Evolutionary conservation across 2,888 invertebrate species (phyloP).

Genomic region (Melieria omissa): DNA sequence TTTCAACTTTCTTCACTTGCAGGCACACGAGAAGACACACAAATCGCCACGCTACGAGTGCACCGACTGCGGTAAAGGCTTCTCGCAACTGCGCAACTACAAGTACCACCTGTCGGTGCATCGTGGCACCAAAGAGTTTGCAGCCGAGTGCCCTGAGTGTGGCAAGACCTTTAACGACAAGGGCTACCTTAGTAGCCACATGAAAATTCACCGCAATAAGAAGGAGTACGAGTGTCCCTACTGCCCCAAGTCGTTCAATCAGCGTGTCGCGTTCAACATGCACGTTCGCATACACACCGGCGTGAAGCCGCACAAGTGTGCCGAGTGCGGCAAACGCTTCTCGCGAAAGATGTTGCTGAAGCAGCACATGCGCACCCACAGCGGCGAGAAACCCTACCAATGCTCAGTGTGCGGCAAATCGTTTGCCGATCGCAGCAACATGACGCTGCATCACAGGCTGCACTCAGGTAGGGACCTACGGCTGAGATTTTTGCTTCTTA

Average conservation of each 20-base stretch:
- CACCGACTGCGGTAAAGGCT: conserved; percentile 81
- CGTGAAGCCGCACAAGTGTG: conserved; percentile 81
- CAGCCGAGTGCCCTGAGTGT: conserved; percentile 76
- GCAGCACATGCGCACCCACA: conserved; percentile 85
- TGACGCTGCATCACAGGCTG: conserved; percentile 82
- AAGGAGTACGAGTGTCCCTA: conserved; percentile 84
- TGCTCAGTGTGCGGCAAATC: conserved; percentile 84
- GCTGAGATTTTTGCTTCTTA: not conserved
- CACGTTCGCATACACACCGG: conserved; percentile 86
- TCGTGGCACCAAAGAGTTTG: conserved; percentile 84
- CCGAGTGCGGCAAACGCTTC: conserved; percentile 83
- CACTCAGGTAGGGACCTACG: conserved; percentile 72
- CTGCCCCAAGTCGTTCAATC: conserved; percentile 87
- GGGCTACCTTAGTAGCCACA: conserved; percentile 85
- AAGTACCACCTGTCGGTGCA: conserved; percentile 86
- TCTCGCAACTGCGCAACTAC: conserved; percentile 85
- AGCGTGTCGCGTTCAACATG: conserved; percentile 89
- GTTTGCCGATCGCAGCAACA: conserved; percentile 86
- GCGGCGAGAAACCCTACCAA: conserved; percentile 82
- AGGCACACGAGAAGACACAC: conserved; percentile 66
- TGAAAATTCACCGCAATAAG: conserved; percentile 85
- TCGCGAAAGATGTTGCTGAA: conserved; percentile 86
- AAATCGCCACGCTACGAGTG: conserved; percentile 73
- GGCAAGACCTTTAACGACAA: conserved; percentile 87
- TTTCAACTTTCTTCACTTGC: conserved; percentile 33